A percentile compares a stretch with the other conserved stretches of the same genome.
Conservation (phyloP, 2,797 vertebrate genomes). For the Pseudotriccus pelzelni region DNA sequence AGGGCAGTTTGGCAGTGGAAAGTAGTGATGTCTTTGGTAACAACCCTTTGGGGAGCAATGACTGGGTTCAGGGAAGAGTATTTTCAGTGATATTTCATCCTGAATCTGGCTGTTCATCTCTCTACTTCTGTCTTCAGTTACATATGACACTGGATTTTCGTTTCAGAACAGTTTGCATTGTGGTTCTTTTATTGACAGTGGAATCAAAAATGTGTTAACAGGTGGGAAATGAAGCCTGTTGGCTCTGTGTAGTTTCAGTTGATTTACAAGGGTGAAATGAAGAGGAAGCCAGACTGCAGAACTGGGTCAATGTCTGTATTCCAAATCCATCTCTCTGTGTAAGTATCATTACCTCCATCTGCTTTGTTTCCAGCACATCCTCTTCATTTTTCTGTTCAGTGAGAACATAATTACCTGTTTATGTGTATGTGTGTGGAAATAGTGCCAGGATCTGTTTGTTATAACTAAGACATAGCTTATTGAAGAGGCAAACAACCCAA, state of each 20-base stretch:
- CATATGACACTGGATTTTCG: background rate
- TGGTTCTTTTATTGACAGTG: background rate
- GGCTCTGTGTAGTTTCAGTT: background rate
- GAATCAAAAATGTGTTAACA: slow-evolving; percentile 12
- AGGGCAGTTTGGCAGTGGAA: background rate
- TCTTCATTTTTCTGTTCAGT: slow-evolving; percentile 2
- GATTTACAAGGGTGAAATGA: background rate
- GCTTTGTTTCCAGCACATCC: background rate
- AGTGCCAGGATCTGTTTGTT: background rate
- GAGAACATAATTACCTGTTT: slow-evolving; percentile 8
- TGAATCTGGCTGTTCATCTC: background rate
- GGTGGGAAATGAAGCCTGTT: slow-evolving; percentile 40
- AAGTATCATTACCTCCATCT: background rate
- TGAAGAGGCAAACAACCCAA: background rate
- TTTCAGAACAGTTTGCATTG: background rate
- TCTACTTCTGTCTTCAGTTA: background rate
- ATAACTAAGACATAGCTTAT: background rate
- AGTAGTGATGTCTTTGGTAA: background rate
- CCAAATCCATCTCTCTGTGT: background rate
- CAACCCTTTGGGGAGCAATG: background rate
- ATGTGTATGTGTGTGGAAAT: background rate
- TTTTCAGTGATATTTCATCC: background rate
- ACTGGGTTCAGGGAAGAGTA: background rate
- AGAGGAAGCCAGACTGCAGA: background rate
- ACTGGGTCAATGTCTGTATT: slow-evolving; percentile 7